Evolutionary conservation across 2,888 invertebrate species (phyloP), one percentile per base, ranked within the genome.

Genomic region (Tenthredo notha): DNA sequence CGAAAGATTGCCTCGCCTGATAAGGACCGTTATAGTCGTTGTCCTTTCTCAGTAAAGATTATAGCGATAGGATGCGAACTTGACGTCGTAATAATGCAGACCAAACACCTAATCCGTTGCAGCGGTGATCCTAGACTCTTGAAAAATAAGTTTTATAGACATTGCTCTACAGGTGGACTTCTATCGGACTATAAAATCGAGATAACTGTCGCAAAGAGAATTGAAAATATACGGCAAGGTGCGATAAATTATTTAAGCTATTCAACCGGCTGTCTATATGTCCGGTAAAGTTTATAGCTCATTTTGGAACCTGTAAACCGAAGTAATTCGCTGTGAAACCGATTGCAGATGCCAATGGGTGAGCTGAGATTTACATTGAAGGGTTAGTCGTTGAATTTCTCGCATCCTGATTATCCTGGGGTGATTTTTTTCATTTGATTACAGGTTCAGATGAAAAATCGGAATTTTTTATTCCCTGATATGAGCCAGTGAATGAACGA

Each of bases 241-340:
- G 15, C 15, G 10, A 33, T 77, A 54, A 77, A 77, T 77, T 54
- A 50, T 77, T 50, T 54, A 54, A 54, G 29, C 29, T 15, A 54
- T 77, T 50, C 29, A n/a, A 54, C 72, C 37, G 61, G 78, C 77
- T 67, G 82, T 50, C 75, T 82, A 83, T 82, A 83, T 58, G 83
- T 72, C 21, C 85, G 77, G 84, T 80, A 85, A 86, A 86, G 84
- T 85, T 87, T 88, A 88, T 86, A 86, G 87, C 87, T 88, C 85
- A 86, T 89, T 89, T 88, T 86, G 86, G 85, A 88, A 86, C 86
- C 87, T 88, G 86, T 88, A 88, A 89, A 88, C 86, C 86, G 80
- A 84, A 87, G 86, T 84, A 86, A 86, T 87, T 86, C 85, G 80
- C 72, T 74, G 86, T 80, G 15, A 67, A 70, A 61, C 21, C 50